Evolutionary conservation across 2,888 invertebrate genomes (phyloP).

Genomic region (Napeogenes inachia): DNA sequence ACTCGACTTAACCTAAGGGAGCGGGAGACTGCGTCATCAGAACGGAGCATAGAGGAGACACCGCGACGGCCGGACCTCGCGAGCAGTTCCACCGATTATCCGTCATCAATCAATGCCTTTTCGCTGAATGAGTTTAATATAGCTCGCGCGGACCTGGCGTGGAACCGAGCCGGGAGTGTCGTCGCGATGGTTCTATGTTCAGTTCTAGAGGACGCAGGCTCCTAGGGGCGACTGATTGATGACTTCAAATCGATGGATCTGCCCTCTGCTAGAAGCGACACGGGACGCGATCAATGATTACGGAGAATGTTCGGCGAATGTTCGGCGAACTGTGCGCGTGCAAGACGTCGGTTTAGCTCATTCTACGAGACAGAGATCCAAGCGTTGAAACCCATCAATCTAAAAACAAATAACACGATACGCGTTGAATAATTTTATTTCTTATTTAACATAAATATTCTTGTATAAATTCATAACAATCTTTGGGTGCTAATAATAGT

Average conservation of each 20-base stretch:
- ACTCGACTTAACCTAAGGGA: conserved; percentile 23
- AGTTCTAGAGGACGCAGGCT: conserved; percentile 72
- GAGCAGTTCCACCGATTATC: conserved; percentile 66
- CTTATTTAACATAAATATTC: conserved; percentile 77
- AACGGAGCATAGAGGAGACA: conserved; percentile 76
- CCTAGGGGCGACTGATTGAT: conserved; percentile 69
- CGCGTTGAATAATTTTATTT: conserved; percentile 70
- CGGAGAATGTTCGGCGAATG: neutral
- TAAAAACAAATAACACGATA: conserved; percentile 40
- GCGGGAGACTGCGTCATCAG: conserved; percentile 64
- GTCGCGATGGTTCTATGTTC: conserved; percentile 71
- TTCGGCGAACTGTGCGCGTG: too few relatives aligned
- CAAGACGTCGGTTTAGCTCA: too few relatives aligned
- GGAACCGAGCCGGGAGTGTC: conserved; percentile 49
- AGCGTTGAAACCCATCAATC: conserved; percentile 52
- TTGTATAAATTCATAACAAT: conserved; percentile 78
- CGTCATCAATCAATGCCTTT: conserved; percentile 73
- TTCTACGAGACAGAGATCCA: conserved; percentile 24
- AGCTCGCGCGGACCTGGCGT: too few relatives aligned
- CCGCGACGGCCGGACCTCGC: conserved; percentile 64
- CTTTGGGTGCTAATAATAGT: conserved; percentile 73
- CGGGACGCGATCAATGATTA: conserved; percentile 16
- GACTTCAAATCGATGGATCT: conserved; percentile 77
- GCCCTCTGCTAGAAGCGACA: conserved; percentile 50
- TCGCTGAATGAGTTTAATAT: conserved; percentile 18